Base-by-base conservation (phyloP, 2,888 invertebrate species). In the Andricus quercusramuli region DNA sequence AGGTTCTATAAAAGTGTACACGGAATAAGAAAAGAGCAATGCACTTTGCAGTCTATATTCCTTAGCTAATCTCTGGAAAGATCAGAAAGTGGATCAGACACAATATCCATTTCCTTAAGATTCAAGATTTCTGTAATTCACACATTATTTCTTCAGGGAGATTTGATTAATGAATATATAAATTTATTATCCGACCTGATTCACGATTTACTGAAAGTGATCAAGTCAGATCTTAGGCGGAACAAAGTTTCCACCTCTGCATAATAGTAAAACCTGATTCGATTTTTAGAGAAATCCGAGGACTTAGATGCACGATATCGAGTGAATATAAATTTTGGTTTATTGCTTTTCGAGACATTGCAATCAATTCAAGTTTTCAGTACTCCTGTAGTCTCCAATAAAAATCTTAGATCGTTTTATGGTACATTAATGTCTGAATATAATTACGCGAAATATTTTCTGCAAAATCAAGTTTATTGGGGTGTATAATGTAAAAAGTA, bases 161-260 rank as follows among this genome's bases (percentile, higher is more conserved):
- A 56, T 56, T n/a, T 56, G 56, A 29, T 70, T 70, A 25, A 70
- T 17, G 51, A 17, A 51, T 29, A 51, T 47, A 51, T 47, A 20
- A 29, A 51, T 70, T 70, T 17, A 70, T 51, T 70, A 70, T 56
- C 74, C 32, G 74, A 56, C 56, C 74, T 47, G 51, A 74, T 74
- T 74, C 51, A 74, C 32, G 29, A 74, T 56, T 56, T 32, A 56
- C 11, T 56, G 15, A 9, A 70, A 29, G 20, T 56, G 11, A n/a
- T 56, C 47, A 70, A 47, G 47, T 29, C 32, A 56, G n/a, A 56
- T 32, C 15, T 62, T 29, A 25, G 51, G 29, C 41, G 22, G 5
- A 44, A 37, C 22, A 68, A 68, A 22, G n/a, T 74, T 74, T 56
- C 51, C 29, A 29, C 51, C 11, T 11, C 51, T 51, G 32, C 20